Evolutionary conservation across 1,140 invertebrate genomes (phyloP), one percentile per base, ranked within the genome.

Genomic region (Pomacea maculata): DNA sequence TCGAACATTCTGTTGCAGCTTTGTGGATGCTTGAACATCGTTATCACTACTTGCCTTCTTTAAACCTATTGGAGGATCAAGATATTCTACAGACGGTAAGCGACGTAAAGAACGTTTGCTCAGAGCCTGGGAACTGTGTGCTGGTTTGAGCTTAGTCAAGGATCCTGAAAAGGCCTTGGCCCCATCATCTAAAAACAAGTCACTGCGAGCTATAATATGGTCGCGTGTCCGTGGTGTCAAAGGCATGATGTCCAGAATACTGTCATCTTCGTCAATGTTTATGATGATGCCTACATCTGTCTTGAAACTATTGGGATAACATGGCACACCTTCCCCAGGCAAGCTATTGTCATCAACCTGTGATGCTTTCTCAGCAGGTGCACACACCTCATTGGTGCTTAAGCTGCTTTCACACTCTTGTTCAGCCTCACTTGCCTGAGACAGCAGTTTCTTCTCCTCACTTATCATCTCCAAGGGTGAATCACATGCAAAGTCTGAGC

Each of bases 71-170:
- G 83, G 83, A 63, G 78, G 81, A 72, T 85, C 84, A 45, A 85
- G 67, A 67, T 83, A 75, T 65, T 85, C 84, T 34, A 85, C 57
- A 19, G 84, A 85, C 7, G 80, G 84, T 14, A 82, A 68, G n/a
- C 84, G 80, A 29, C 68, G 64, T 15, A 78, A 75, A 17, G 71
- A 63, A 14, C 19, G 76, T 64, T 63, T 81, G 12, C 21, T 77
- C 54, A 83, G 25, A 74, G 72, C 70, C 17, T 83, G 75, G 17
- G 74, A 70, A 65, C 84, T 83, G 11, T 75, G 63, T 45, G 80
- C 79, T 5, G 61, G 21, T 14, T 71, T 67, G 21, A 77, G 12
- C 21, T 34, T 25, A 61, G 21, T 80, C 12, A 71, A 67, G 63
- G 75, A 17, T 64, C 55, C 21, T 55, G 64, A 14, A 11, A 70